phyloP scores from a whole-genome alignment of 2,113 vertebrate genomes.

The Protobothrops flavoviridis region DNA sequence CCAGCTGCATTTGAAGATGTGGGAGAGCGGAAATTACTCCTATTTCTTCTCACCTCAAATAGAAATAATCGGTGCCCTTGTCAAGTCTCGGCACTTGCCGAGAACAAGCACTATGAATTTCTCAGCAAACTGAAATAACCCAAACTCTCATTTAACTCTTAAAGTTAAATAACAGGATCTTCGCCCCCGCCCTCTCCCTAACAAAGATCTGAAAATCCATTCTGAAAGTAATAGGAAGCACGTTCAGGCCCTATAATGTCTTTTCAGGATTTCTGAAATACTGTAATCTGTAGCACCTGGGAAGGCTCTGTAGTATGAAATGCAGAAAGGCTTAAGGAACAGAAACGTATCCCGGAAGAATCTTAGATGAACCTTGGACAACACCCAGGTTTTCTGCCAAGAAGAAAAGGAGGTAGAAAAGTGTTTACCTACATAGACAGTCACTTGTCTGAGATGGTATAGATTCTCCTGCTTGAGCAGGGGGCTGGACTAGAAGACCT shows the following conservation, averaged over 20 bases:
- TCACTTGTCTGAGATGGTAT: no score
- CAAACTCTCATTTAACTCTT: neutral
- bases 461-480: no score
- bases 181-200: neutral
- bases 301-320: neutral
- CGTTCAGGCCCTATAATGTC: neutral
- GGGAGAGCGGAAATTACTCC: neutral
- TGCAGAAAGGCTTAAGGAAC: neutral
- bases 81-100: neutral
- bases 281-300: neutral
- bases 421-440: neutral
- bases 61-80: neutral
- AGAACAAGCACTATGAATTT: neutral
- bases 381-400: neutral
- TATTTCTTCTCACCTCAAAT: neutral
- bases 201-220: neutral
- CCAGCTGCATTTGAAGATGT: neutral
- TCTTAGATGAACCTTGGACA: neutral
- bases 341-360: neutral
- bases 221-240: neutral
- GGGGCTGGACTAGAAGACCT: no score
- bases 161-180: neutral
- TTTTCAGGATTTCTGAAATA: neutral
- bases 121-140: neutral
- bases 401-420: neutral